Conservation (phyloP, 1,140 invertebrate species). For the Sarcophaga peregrina region DNA sequence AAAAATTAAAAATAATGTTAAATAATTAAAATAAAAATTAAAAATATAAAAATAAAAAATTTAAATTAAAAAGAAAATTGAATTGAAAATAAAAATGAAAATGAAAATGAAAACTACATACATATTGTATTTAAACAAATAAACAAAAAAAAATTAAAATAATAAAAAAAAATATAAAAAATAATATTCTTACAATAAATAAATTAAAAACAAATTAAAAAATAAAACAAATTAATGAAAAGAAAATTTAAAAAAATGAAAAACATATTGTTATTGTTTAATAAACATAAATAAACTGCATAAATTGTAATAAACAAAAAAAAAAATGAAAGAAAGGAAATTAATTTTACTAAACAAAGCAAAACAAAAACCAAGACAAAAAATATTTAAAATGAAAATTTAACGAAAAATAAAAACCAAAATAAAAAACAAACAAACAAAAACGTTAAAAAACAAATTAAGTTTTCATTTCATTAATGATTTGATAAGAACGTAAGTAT, state of each 20-base stretch:
- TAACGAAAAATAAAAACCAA: constrained; percentile 3
- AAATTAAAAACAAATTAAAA: background rate
- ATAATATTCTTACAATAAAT: background rate
- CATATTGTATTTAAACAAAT: no score
- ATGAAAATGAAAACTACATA: no score
- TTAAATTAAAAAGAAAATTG: no score
- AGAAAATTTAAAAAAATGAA: constrained; percentile 1
- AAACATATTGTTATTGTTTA: constrained; percentile 40
- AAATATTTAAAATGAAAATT: constrained; percentile 9
- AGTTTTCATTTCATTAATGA: background rate
- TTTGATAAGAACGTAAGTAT: background rate
- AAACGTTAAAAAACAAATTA: background rate
- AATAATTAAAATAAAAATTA: constrained; percentile 2
- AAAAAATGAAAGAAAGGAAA: background rate
- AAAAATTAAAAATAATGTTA: background rate
- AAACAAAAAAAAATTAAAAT: no score
- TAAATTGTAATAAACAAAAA: background rate
- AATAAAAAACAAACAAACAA: background rate
- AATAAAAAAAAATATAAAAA: no score
- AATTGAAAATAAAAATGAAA: no score
- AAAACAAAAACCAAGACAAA: background rate
- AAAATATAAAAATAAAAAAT: background rate
- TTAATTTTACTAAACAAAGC: constrained; percentile 5
- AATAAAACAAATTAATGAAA: constrained; percentile 7
- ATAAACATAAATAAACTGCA: background rate